A percentile compares a stretch with the other conserved stretches of the same genome.
Conservation (phyloP, 2,888 invertebrate species). For the Zygogramma bicolorata region DNA sequence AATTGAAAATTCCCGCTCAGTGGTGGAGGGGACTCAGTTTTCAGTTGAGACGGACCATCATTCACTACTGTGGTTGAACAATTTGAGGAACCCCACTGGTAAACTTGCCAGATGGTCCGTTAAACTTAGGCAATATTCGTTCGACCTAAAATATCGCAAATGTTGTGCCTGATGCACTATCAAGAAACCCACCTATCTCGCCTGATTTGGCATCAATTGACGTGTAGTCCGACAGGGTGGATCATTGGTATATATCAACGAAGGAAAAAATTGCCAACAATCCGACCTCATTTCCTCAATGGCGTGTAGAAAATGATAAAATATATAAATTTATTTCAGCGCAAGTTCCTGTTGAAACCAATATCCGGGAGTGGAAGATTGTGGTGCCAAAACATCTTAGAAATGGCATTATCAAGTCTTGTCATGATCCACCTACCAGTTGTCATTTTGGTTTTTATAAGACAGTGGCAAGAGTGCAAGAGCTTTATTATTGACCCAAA, state of each 20-base stretch:
- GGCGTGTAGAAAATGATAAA: constrained; percentile 17
- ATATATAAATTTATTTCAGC: not conserved
- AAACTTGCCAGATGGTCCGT: constrained; percentile 51
- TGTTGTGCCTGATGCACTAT: constrained; percentile 50
- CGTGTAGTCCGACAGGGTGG: constrained; percentile 16
- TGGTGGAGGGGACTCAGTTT: constrained; percentile 47
- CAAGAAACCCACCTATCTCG: not conserved
- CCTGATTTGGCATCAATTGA: not conserved
- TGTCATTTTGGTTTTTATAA: constrained; percentile 40
- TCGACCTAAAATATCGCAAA: constrained; percentile 49
- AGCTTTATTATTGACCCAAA: constrained; percentile 38
- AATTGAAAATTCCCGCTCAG: constrained; percentile 47
- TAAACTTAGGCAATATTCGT: constrained; percentile 36
- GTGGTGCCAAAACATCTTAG: not conserved
- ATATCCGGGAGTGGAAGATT: constrained; percentile 29
- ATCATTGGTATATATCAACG: constrained; percentile 22
- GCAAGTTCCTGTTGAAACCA: constrained; percentile 11
- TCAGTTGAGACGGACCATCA: constrained; percentile 47
- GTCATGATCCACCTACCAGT: not conserved
- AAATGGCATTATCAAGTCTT: not conserved
- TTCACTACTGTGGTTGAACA: constrained; percentile 50
- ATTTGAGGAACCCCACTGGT: constrained; percentile 49
- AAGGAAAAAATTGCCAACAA: constrained; percentile 19
- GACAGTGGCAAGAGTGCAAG: constrained; percentile 33
- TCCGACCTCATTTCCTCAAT: constrained; percentile 32